Percentiles rank a stretch among this genome's conserved stretches.
Evolutionary conservation across 2,888 invertebrate species (phyloP).

Genomic region (Troides helena): DNA sequence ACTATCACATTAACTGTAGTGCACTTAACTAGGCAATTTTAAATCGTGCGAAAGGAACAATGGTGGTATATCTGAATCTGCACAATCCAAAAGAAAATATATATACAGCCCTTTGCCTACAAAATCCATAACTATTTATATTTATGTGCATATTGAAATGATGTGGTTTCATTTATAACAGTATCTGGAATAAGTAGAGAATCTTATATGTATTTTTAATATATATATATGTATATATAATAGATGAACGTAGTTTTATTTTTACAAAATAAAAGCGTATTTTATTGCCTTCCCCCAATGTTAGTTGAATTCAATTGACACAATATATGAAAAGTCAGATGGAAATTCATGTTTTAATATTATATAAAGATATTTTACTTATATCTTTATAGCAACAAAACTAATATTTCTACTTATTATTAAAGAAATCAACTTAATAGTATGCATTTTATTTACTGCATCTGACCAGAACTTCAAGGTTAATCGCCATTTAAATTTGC

Average conservation of each 20-base stretch:
- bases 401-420: constrained; percentile 24
- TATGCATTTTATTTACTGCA: constrained; percentile 18
- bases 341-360: constrained; percentile 20
- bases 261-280: constrained; percentile 82
- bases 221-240: constrained; percentile 27
- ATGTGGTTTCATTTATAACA: constrained; percentile 24
- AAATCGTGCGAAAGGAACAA: constrained; percentile 64
- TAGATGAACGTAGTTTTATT: constrained; percentile 53
- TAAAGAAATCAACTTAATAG: constrained; percentile 16
- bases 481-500: constrained; percentile 5
- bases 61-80: constrained; percentile 44
- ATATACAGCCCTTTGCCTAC: constrained; percentile 53
- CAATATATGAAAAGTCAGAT: constrained; percentile 25
- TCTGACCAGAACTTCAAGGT: constrained; percentile 13
- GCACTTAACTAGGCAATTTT: constrained; percentile 47
- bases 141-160: constrained; percentile 23
- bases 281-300: constrained; percentile 86
- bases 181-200: constrained; percentile 29
- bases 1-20: constrained; percentile 72
- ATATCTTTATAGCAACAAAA: constrained; percentile 15
- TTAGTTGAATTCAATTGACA: constrained; percentile 51
- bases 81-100: constrained; percentile 27
- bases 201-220: constrained; percentile 32
- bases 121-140: constrained; percentile 36
- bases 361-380: constrained; percentile 26